These are phyloP conservation scores for Merluccius polli DNA, from an alignment of 2,797 vertebrate genomes.

Conservation along the genomic window DNA sequence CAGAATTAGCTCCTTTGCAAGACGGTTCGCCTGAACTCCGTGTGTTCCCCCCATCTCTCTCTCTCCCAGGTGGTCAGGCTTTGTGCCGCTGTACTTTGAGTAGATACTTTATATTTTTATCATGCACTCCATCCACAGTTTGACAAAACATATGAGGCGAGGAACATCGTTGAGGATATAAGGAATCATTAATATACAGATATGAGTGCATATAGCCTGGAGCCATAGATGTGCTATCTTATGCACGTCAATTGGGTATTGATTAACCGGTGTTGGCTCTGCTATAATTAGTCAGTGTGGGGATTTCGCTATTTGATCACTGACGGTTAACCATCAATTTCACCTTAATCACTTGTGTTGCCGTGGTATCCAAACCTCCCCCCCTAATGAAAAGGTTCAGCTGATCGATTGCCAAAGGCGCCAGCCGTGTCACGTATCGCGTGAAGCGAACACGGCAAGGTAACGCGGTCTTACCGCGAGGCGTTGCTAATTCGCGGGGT, in stretches of 20 bases:
- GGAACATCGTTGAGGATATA: not conserved
- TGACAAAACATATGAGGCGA: not conserved
- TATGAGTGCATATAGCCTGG: not conserved
- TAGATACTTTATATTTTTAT: no score
- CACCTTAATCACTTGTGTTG: not conserved
- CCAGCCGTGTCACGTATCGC: not conserved
- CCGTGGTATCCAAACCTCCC: not conserved
- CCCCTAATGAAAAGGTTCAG: not conserved
- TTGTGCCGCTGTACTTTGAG: not conserved
- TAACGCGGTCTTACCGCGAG: not conserved
- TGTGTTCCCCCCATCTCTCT: not conserved
- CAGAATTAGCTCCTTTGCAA: not conserved
- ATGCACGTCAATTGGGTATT: not conserved
- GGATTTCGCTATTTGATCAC: not conserved
- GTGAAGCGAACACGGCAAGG: not conserved
- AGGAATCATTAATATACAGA: not conserved
- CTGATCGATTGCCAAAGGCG: no score
- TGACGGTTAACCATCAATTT: not conserved
- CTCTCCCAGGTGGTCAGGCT: not conserved
- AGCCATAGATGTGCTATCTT: not conserved
- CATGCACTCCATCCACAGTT: not conserved
- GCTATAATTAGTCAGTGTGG: not conserved
- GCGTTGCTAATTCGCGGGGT: not conserved
- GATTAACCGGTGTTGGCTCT: not conserved
- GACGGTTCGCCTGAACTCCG: not conserved